A percentile compares a stretch with the other conserved stretches of the same genome.
These are phyloP conservation scores for Microplitis mediator DNA, from an alignment of 1,140 invertebrate genomes.

Conservation along the genomic window DNA sequence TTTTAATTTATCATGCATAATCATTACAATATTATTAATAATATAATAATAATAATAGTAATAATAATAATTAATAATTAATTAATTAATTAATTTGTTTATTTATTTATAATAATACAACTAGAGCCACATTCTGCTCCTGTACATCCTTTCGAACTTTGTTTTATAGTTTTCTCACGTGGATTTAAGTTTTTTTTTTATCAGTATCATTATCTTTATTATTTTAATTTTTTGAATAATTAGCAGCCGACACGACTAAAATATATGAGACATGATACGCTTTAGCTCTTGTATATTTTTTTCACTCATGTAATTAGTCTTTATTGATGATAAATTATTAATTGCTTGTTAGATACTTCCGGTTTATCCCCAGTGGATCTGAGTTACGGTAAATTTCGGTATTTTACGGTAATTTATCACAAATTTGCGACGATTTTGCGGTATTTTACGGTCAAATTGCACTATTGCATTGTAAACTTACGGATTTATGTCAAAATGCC, in stretches of 20 bases:
- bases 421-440: no score
- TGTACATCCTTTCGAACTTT: slow-evolving; percentile 34
- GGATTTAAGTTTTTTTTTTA: slow-evolving; percentile 8
- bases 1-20: slow-evolving; percentile 36
- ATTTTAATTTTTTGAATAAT: slow-evolving; percentile 27
- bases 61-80: no score
- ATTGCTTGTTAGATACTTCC: no score
- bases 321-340: no score
- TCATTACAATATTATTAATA: slow-evolving; percentile 11
- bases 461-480: no score
- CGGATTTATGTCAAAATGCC: no score
- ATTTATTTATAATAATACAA: slow-evolving; percentile 40
- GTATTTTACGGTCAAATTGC: no score
- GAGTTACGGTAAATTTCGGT: no score
- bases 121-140: slow-evolving; percentile 37
- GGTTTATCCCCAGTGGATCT: no score
- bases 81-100: slow-evolving; percentile 25
- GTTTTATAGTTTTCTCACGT: slow-evolving; percentile 2
- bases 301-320: neutral
- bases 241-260: slow-evolving; percentile 13
- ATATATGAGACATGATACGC: neutral
- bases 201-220: slow-evolving; percentile 15
- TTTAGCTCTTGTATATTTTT: neutral
- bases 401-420: no score
- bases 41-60: no score